Evolutionary conservation across 2,797 vertebrate species (phyloP), one percentile per base, ranked within the genome.

Genomic region (Cygnus olor): DNA sequence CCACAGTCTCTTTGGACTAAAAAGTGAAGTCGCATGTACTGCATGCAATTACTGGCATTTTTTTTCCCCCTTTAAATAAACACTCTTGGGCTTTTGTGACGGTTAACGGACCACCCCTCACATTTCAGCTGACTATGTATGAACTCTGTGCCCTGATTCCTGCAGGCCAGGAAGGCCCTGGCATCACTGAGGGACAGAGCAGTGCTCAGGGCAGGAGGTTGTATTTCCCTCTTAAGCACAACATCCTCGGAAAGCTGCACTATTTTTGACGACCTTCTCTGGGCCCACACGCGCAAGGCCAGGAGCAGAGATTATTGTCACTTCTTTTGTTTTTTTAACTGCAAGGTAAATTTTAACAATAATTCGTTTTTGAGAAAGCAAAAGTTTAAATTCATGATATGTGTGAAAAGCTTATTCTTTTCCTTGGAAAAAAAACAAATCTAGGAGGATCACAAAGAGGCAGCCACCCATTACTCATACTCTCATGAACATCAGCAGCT

Each of bases 61-160:
- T 72, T 47, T 44, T 4, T 28, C 44, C 30, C 44, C 10, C 14
- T 90, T 85, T 69, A 86, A 88, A 91, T 53, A 95, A 95, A 96
- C 70, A 73, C 11, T 77, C 76, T 42, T 64, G 38, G 54, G 38
- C 9, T 87, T 87, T 77, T 36, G 34, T 56, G 45, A 65, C 61
- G 51, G 56, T 84, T 88, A 90, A 63, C 0, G 0, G 57, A 74
- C 54, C 61, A 91, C 57, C 27, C 18, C 40, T 73, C 56, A 71
- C 49, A 82, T 66, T 96, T 91, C 80, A 77, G 36, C 16, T 92
- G 49, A 68, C 38, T 70, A 24, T 63, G 79, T 76, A 51, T 44
- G 82, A 94, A 85, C 58, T 68, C 44, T 42, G 20, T 85, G 77
- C 24, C 34, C 27, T 24, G 58, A 51, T 63, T 84, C 70, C 68